A percentile compares a stretch with the other conserved stretches of the same genome.
Conservation (phyloP, 1,140 invertebrate genomes). For the Drosophila kohkoa region DNA sequence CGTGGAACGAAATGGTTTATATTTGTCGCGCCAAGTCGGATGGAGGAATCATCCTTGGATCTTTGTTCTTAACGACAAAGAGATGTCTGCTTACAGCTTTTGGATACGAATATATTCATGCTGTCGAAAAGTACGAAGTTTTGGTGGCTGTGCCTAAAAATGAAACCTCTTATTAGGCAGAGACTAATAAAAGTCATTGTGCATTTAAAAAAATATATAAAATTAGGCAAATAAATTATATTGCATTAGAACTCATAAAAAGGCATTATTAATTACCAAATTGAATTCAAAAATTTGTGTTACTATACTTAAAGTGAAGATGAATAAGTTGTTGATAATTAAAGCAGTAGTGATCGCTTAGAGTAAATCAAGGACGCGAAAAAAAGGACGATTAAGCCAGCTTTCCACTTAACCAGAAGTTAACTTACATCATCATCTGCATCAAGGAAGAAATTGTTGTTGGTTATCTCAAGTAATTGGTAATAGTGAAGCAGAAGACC, state of each 20-base stretch:
- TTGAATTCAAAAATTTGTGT: no score
- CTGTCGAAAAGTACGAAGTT: conserved; percentile 3
- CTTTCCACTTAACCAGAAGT: no score
- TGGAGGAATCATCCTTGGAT: background rate
- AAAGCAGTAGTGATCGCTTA: no score
- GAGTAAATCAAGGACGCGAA: no score
- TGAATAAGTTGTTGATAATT: no score
- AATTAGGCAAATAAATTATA: background rate
- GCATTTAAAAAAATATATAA: background rate
- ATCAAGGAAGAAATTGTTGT: no score
- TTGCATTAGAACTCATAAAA: background rate
- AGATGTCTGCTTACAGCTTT: background rate
- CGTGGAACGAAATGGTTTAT: conserved; percentile 1
- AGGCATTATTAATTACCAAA: background rate
- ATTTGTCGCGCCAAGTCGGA: background rate
- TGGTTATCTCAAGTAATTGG: no score
- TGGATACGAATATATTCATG: background rate
- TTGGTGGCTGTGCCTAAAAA: conserved; percentile 1
- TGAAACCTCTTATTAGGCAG: background rate
- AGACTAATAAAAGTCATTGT: background rate
- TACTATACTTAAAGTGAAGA: no score
- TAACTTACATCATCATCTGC: no score
- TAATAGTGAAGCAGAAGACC: no score
- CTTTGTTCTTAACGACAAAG: background rate
- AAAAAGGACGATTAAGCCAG: no score